These are phyloP conservation scores for Leptura quadrifasciata DNA, from an alignment of 2,888 invertebrate genomes.

Conservation along the genomic window DNA sequence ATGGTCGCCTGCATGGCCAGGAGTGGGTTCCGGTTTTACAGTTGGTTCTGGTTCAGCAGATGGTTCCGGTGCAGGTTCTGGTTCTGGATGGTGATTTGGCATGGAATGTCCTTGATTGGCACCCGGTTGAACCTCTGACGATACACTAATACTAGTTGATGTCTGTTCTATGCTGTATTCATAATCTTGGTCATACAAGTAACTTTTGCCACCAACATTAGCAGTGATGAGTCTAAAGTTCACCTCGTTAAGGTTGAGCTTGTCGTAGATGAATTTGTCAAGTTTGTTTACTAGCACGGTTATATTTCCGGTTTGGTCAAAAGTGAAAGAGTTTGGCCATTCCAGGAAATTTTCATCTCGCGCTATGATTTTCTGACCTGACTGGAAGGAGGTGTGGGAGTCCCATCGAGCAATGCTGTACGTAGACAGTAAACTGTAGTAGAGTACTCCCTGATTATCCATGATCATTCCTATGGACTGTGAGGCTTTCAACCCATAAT, in stretches of 20 bases:
- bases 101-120: constrained; percentile 57
- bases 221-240: constrained; percentile 83
- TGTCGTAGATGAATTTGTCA: constrained; percentile 80
- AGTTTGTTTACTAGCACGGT: constrained; percentile 82
- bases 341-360: constrained; percentile 82
- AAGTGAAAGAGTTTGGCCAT: constrained; percentile 84
- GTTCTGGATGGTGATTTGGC: constrained; percentile 52
- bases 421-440: constrained; percentile 82
- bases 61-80: constrained; percentile 39
- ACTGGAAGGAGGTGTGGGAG: constrained; percentile 76
- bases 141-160: constrained; percentile 31
- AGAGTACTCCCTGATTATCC: constrained; percentile 82
- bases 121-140: constrained; percentile 33
- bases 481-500: constrained; percentile 74
- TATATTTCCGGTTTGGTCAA: constrained; percentile 80
- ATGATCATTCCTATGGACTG: constrained; percentile 85
- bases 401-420: constrained; percentile 85
- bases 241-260: constrained; percentile 77
- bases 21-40: constrained; percentile 45
- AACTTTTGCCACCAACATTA: constrained; percentile 79
- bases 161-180: constrained; percentile 53
- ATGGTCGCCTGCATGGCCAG: constrained; percentile 34
- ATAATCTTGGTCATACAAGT: constrained; percentile 76
- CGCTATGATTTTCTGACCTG: constrained; percentile 80
- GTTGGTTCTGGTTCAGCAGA: constrained; percentile 44